Evolutionary conservation across 1,140 invertebrate genomes (phyloP).

Genomic region (Cydia amplana): DNA sequence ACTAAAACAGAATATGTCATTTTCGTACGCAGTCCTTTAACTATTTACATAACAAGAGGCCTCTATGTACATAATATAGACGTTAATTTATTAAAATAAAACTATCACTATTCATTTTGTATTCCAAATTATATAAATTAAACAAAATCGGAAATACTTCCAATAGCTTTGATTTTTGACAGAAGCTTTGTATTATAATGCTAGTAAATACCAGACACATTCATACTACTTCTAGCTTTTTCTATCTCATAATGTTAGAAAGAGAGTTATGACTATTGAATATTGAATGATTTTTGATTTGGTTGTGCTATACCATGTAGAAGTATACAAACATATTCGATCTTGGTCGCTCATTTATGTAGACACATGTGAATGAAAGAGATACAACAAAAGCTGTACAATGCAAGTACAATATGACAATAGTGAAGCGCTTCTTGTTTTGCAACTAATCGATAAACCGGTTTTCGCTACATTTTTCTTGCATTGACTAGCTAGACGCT

Average conservation of each 20-base stretch:
- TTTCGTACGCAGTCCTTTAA: not conserved
- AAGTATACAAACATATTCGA: constrained; percentile 9
- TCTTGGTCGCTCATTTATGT: not conserved
- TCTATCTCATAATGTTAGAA: not conserved
- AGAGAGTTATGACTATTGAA: not conserved
- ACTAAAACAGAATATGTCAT: not conserved
- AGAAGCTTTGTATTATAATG: constrained; percentile 9
- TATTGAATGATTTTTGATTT: not conserved
- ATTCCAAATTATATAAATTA: constrained; percentile 17
- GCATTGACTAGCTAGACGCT: not conserved
- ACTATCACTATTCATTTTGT: not conserved
- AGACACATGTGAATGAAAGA: not conserved
- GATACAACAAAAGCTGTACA: not conserved
- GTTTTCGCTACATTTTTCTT: constrained; percentile 23
- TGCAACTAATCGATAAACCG: constrained; percentile 27
- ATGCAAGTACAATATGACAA: not conserved
- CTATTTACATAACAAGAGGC: not conserved
- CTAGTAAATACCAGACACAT: not conserved
- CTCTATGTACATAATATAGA: not conserved
- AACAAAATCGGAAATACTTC: not conserved
- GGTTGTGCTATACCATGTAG: not conserved
- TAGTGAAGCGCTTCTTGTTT: constrained; percentile 27
- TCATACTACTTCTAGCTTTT: not conserved
- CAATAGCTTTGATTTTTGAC: constrained; percentile 28
- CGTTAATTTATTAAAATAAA: not conserved